Evolutionary conservation across 2,888 invertebrate species (phyloP), one percentile per base, ranked within the genome.

Genomic region (Dicranocentrus wangi): DNA sequence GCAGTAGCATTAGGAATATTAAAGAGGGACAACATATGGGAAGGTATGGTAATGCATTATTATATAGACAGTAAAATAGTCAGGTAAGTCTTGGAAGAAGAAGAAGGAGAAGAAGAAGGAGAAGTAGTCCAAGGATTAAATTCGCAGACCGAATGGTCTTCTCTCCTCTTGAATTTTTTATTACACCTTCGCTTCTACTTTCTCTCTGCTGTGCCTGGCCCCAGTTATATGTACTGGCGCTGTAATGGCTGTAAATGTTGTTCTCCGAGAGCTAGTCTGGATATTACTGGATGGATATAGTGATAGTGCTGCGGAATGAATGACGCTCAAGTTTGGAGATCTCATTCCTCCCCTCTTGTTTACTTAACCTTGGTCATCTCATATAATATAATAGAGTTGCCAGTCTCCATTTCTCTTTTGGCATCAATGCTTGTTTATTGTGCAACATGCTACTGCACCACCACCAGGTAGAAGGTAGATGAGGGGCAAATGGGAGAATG

Each of bases 81-180:
- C 61, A 61, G 61, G 53, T 53, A 53, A 5, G 21, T 21, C 5
- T 5, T 53, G 53, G 2, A n/a, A n/a, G n/a, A n/a, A n/a, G n/a
- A n/a, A n/a, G n/a, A n/a, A n/a, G n/a, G n/a, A n/a, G 13, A n/a
- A 47, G 47, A 15, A 47, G 15, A 13, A n/a, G 47, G 3, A 47
- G 51, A 71, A 60, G 71, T 25, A 42, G 60, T 71, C 60, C 71
- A 73, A 63, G 73, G 73, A 73, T 73, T 73, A 73, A 73, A 63
- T 51, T 63, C 53, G 32, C 61, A 73, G 63, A 63, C 53, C 63
- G 28, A 73, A 63, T 63, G 63, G 63, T 51, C 73, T 73, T 63
- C 61, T 58, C 70, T 60, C 47, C n/a, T 53, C 39, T 73, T 73
- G 73, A 73, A 73, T 73, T 73, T 73, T 73, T 73, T 63, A 73